Base-by-base conservation (phyloP, 2,113 vertebrate species). In the Odontesthes bonariensis region DNA sequence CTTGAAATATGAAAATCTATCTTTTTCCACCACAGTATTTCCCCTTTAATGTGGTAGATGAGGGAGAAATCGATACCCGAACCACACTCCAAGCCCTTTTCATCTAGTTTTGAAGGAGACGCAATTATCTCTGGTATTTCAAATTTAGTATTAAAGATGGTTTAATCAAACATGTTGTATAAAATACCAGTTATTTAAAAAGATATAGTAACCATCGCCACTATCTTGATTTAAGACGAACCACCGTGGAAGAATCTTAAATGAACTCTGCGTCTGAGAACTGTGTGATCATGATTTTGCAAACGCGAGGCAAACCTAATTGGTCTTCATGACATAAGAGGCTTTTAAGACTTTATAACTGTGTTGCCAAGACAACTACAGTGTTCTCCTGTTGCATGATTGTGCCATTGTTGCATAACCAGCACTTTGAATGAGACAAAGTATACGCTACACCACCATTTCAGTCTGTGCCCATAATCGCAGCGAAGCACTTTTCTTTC, bases 391-490 rank as follows among this genome's bases (percentile, higher is more conserved):
- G 52, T 78, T 61, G 52, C 60, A 54, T 7, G 38, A 49, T 55
- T 65, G 56, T 35, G 64, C 53, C 33, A 46, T 20, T 46, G 64
- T 62, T 76, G 27, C 38, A 56, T 66, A 60, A 79, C 65, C 32
- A 17, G 33, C 23, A 38, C 35, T 49, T 11, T 1, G 12, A n/a
- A 44, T 42, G n/a, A 55, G 49, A 60, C 42, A 19, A 33, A 19
- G 20, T 23, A 49, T 17, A 14, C 20, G 17, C 23, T 11, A 27
- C 14, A 33, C 59, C 49, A 12, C 32, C 6, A 38, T 55, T 69
- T 51, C 64, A 70, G 17, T 4, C 51, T 4, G 46, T 14, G 57
- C 40, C 77, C 66, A 35, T 60, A 33, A 77, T 77, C 59, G 71
- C 47, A 42, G 19, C 46, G 13, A 35, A 73, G 67, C 31, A 11